phyloP scores from a whole-genome alignment of 2,888 invertebrate genomes.

The Theretra japonica region DNA sequence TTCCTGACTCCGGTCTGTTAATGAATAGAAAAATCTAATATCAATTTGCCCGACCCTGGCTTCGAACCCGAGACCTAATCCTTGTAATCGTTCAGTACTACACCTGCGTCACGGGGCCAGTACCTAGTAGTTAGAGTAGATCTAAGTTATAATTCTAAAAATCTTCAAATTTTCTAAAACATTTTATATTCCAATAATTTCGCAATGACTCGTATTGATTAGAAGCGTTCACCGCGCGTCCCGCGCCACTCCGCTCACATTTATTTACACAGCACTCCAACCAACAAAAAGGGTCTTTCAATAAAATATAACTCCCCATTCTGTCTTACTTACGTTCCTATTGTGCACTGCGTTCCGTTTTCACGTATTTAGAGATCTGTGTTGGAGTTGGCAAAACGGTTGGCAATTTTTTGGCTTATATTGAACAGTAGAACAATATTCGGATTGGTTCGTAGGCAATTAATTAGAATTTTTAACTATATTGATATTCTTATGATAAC shows the following conservation, averaged over 20 bases:
- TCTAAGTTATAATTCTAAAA: neutral
- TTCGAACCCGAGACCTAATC: too few species aligned
- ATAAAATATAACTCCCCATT: slow-evolving; percentile 83
- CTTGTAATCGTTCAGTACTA: too few species aligned
- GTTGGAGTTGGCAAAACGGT: neutral
- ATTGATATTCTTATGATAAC: too few species aligned
- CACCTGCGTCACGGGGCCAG: too few species aligned
- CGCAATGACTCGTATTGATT: slow-evolving; percentile 20
- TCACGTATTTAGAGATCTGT: slow-evolving; percentile 19
- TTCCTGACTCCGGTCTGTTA: too few species aligned
- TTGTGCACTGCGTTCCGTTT: slow-evolving; percentile 58
- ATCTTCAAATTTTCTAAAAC: neutral
- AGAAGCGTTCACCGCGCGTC: neutral
- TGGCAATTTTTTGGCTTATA: neutral
- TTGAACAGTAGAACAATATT: neutral
- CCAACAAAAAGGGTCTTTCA: slow-evolving; percentile 80
- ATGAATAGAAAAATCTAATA: too few species aligned
- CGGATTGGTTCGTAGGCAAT: neutral
- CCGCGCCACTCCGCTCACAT: slow-evolving; percentile 30
- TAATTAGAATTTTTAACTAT: too few species aligned
- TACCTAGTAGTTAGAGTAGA: too few species aligned
- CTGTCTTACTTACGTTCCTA: slow-evolving; percentile 69
- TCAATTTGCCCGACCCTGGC: too few species aligned
- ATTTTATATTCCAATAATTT: neutral
- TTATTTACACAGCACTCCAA: slow-evolving; percentile 84